Conservation (phyloP, 2,888 invertebrate genomes). For the Rhagophthalmus giganteus region DNA sequence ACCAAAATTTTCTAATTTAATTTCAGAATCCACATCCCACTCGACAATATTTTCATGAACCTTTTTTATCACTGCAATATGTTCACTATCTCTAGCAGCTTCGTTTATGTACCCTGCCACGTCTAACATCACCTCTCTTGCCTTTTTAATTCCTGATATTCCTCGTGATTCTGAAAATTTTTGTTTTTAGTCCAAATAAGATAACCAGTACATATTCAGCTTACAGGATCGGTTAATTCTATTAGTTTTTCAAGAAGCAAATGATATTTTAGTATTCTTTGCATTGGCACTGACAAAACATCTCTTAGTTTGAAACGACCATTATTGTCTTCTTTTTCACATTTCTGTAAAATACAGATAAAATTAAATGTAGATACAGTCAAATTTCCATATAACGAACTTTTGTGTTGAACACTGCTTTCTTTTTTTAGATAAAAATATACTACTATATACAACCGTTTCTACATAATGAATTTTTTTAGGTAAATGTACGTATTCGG, state of each 20-base stretch:
- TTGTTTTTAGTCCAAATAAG: too few relatives aligned
- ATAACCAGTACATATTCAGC: too few relatives aligned
- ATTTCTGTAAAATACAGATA: conserved; percentile 64
- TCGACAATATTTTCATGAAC: conserved; percentile 86
- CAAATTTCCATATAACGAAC: too few relatives aligned
- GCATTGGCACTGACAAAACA: conserved; percentile 97
- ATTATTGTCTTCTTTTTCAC: conserved; percentile 91
- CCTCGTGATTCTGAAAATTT: conserved; percentile 72
- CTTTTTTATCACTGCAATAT: conserved; percentile 84
- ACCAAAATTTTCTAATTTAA: conserved; percentile 86
- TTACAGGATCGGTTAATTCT: conserved; percentile 80
- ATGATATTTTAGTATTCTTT: conserved; percentile 96
- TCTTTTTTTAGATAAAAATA: too few relatives aligned
- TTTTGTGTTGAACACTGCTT: too few relatives aligned
- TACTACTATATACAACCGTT: too few relatives aligned
- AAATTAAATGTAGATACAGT: too few relatives aligned
- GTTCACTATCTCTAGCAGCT: conserved; percentile 95
- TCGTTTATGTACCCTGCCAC: conserved; percentile 97
- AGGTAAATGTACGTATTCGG: too few relatives aligned
- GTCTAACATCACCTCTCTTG: conserved; percentile 95
- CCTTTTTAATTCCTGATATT: conserved; percentile 81
- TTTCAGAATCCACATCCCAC: conserved; percentile 78
- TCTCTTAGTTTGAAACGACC: conserved; percentile 94
- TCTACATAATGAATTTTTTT: too few relatives aligned
- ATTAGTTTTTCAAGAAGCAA: conserved; percentile 87